A percentile compares a stretch with the other conserved stretches of the same genome.
Conservation (phyloP, 2,113 vertebrate species). For the Larimichthys crocea region DNA sequence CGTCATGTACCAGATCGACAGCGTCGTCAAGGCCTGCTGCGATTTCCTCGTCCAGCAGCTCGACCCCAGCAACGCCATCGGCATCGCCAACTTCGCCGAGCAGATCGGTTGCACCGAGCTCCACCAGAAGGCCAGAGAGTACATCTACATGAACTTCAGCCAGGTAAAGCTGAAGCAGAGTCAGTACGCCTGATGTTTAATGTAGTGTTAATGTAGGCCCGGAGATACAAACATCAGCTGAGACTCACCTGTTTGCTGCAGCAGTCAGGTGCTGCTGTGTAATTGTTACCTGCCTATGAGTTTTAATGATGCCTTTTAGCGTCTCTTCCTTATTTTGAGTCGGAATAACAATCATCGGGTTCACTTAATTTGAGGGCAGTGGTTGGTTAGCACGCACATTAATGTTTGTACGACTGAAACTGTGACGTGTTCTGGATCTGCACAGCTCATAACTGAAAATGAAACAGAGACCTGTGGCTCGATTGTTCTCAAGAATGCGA, state of each 20-base stretch:
- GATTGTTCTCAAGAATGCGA: constrained; percentile 1
- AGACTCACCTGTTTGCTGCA: neutral
- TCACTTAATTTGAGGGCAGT: neutral
- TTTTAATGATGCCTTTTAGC: neutral
- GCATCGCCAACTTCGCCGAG: constrained; percentile 95
- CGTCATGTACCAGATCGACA: constrained; percentile 98
- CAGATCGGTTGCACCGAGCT: constrained; percentile 92
- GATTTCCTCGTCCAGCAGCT: constrained; percentile 94
- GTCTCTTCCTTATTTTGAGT: neutral
- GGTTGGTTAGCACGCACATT: neutral
- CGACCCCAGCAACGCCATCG: constrained; percentile 97
- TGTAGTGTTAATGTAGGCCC: too few species aligned
- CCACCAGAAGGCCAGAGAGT: constrained; percentile 92
- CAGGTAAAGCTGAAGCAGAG: constrained; percentile 83
- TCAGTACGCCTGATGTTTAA: too few species aligned
- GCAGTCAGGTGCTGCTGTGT: neutral
- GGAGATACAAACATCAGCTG: neutral
- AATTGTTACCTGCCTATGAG: neutral
- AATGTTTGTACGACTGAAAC: neutral
- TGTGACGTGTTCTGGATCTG: neutral
- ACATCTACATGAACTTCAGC: constrained; percentile 96
- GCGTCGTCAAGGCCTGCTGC: constrained; percentile 93
- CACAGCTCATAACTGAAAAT: neutral
- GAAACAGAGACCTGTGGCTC: neutral
- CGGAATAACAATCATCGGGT: neutral